These are phyloP conservation scores for Seriola aureovittata DNA, from an alignment of 2,113 vertebrate species.

Conservation along the genomic window DNA sequence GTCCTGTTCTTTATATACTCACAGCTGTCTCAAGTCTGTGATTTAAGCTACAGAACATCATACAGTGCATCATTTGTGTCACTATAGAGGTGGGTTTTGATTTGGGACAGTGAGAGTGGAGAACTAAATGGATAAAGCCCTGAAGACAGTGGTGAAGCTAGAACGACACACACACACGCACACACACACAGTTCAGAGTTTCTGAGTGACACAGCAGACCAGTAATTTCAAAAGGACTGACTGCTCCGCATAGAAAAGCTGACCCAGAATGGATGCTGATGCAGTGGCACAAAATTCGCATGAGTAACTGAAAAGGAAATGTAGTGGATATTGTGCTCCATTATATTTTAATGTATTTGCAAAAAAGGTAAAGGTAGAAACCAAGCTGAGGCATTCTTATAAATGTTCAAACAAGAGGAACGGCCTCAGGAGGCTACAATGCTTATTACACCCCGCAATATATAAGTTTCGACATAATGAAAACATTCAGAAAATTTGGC, in stretches of 20 bases:
- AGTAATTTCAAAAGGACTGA: constrained; percentile 44
- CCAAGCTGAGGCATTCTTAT: too few relatives aligned
- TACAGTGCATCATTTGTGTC: constrained; percentile 55
- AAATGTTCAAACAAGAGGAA: too few relatives aligned
- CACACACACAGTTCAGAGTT: not conserved
- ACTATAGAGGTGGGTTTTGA: constrained; percentile 29
- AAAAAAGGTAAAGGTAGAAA: too few relatives aligned
- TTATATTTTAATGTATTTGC: too few relatives aligned
- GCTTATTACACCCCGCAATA: too few relatives aligned
- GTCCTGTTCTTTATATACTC: not conserved
- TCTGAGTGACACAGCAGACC: constrained; percentile 27
- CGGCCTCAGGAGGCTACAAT: too few relatives aligned
- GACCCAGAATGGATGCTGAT: constrained; percentile 48
- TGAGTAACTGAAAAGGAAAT: constrained; percentile 10
- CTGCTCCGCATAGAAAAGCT: constrained; percentile 47
- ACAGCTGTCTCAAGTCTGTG: not conserved
- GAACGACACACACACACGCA: constrained; percentile 19
- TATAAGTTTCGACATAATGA: too few relatives aligned
- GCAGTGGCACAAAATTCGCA: not conserved
- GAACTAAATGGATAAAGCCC: constrained; percentile 67
- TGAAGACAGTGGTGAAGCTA: constrained; percentile 35
- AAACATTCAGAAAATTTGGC: too few relatives aligned
- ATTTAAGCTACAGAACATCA: not conserved
- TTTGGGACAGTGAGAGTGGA: constrained; percentile 40
- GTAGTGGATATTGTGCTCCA: too few relatives aligned